Base-by-base conservation (phyloP, 2,888 invertebrate species). In the Hypercompe scribonia region DNA sequence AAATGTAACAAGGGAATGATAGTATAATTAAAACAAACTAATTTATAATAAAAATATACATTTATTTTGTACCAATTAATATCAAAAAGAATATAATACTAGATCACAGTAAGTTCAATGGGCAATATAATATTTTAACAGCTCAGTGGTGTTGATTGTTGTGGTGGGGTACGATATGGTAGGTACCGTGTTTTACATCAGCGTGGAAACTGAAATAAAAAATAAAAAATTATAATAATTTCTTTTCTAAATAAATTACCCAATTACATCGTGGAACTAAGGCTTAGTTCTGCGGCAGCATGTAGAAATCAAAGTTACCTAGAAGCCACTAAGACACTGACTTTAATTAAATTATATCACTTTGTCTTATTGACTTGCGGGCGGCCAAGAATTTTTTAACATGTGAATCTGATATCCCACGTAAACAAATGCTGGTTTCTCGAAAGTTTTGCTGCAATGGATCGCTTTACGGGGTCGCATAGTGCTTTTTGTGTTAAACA, bases 181-280 rank as follows among this genome's bases (percentile, higher is more conserved):
- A 93, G 68, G 92, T 94, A 84, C 90, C 90, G 89, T 92, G 91
- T 78, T 94, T 94, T 74, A 94, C 93, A 71, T 92, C 91, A 61
- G 94, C 94, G 78, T 94, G 93, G 89, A 95, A 95, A 72, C 94
- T 94, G 91, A 21, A 85, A 87, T 10, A 74, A 71, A 71, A 34
- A n/a, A 75, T 68, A 68, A 0, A 3, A n/a, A n/a, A 11, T 2
- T 54, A 54, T 0, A n/a, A 46, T 15, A 13, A 28, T 15, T 58
- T 13, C 15, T 15, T 58, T 15, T n/a, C 58, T 28, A 2, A n/a
- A 28, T 5, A 5, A 58, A 13, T 58, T 10, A 28, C 3, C 3
- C 2, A n/a, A n/a, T n/a, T n/a, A n/a, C 5, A 3, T n/a, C 2
- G 2, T n/a, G 5, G 18, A 61, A 31, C 50, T 15, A 18, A 31